Evolutionary conservation across 2,888 invertebrate species (phyloP).

Genomic region (Drosophila cracens): DNA sequence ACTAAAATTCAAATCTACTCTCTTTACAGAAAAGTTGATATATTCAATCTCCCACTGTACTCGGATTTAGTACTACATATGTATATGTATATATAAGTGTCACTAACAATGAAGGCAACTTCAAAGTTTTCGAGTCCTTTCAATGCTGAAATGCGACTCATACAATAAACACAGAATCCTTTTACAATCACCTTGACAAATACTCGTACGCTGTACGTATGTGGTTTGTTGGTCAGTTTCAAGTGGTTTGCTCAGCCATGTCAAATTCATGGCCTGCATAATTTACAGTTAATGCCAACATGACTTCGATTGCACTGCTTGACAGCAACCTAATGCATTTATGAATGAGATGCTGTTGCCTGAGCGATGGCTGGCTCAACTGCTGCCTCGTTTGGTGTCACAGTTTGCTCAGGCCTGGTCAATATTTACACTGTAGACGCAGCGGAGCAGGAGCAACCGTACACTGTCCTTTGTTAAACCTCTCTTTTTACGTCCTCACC

Average conservation of each 20-base stretch:
- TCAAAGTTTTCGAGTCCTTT: constrained; percentile 43
- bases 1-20: background rate
- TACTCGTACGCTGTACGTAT: constrained; percentile 29
- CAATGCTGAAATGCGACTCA: constrained; percentile 64
- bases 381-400: constrained; percentile 10
- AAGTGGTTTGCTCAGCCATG: constrained; percentile 66
- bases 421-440: constrained; percentile 53
- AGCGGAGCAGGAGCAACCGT: constrained; percentile 6
- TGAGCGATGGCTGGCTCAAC: constrained; percentile 5
- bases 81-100: constrained; percentile 46
- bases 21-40: background rate
- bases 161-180: constrained; percentile 73
- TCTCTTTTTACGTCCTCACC: constrained; percentile 45
- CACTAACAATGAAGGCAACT: constrained; percentile 27
- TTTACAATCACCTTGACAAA: constrained; percentile 71
- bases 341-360: constrained; percentile 64
- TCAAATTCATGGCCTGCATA: constrained; percentile 74
- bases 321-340: constrained; percentile 70
- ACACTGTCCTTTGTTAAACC: constrained; percentile 41
- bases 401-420: constrained; percentile 48
- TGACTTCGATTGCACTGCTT: constrained; percentile 70
- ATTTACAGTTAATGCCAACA: constrained; percentile 74
- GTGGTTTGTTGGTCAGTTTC: constrained; percentile 49
- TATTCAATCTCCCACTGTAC: background rate
- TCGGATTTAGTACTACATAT: background rate